A percentile compares a stretch with the other conserved stretches of the same genome.
Evolutionary conservation across 2,797 vertebrate species (phyloP).

Genomic region (Gambelia wislizenii): DNA sequence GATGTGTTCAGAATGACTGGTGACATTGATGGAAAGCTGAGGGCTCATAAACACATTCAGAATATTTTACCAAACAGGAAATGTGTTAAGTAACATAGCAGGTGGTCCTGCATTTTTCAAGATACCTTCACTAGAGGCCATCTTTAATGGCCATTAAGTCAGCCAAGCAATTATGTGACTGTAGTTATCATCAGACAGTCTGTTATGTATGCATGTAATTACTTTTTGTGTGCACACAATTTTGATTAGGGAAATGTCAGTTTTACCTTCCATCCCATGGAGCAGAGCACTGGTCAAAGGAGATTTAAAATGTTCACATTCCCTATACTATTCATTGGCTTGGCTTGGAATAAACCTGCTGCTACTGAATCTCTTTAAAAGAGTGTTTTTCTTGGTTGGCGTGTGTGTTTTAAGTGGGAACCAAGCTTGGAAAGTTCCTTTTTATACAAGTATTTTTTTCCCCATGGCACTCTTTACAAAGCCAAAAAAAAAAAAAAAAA

Average conservation of each 20-base stretch:
- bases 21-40: conserved; percentile 6
- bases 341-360: neutral
- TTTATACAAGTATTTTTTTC: neutral
- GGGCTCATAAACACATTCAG: neutral
- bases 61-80: conserved; percentile 14
- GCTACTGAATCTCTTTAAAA: neutral
- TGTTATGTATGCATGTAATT: conserved; percentile 29
- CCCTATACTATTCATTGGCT: neutral
- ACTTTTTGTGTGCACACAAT: conserved; percentile 1
- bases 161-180: conserved; percentile 31
- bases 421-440: too few species aligned
- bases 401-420: neutral
- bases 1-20: neutral
- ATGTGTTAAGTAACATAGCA: conserved; percentile 8
- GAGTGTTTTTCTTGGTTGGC: neutral
- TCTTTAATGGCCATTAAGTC: conserved; percentile 26
- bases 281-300: conserved; percentile 9
- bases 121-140: conserved; percentile 6
- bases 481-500: too few species aligned
- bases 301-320: conserved; percentile 13
- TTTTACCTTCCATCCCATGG: conserved; percentile 1
- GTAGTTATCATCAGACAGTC: conserved; percentile 3
- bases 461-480: too few species aligned
- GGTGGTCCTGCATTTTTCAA: conserved; percentile 21
- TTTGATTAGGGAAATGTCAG: conserved; percentile 37